phyloP scores from a whole-genome alignment of 2,797 vertebrate genomes.

The Scleropages formosus region DNA sequence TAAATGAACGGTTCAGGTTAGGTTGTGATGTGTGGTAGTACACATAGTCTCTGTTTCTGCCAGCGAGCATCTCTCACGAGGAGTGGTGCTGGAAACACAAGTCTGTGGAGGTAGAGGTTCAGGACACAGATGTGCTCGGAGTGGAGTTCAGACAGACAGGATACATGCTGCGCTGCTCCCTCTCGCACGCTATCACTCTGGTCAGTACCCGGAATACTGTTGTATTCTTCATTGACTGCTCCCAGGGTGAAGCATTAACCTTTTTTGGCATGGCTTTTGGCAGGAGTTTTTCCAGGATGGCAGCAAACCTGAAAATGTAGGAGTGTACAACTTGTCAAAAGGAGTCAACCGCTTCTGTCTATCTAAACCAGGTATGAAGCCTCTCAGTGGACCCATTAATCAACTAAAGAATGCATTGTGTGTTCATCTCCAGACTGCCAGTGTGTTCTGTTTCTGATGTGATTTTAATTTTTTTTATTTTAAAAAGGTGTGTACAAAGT shows the following conservation, averaged over 20 bases:
- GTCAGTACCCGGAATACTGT: constrained; percentile 59
- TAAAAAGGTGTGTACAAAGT: constrained; percentile 94
- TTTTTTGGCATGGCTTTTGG: constrained; percentile 22
- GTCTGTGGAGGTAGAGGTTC: constrained; percentile 87
- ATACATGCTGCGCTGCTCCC: constrained; percentile 93
- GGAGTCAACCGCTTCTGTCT: constrained; percentile 97
- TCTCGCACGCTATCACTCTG: constrained; percentile 96
- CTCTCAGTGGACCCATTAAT: constrained; percentile 37
- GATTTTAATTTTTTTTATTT: no score
- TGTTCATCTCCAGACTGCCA: no score
- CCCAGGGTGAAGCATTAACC: not conserved
- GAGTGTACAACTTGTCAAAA: constrained; percentile 95
- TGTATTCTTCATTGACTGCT: no score
- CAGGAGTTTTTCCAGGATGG: constrained; percentile 98
- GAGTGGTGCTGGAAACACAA: constrained; percentile 99
- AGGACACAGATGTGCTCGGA: constrained; percentile 78
- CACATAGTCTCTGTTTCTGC: not conserved
- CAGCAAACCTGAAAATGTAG: constrained; percentile 93
- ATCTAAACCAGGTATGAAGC: constrained; percentile 87
- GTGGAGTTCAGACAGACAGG: constrained; percentile 95
- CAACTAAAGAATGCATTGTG: constrained; percentile 46
- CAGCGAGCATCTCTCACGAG: constrained; percentile 88
- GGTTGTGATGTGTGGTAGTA: not conserved
- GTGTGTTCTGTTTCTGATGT: no score
- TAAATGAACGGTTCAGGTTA: not conserved